Conservation (phyloP, 1,140 invertebrate species). For the Carcinoscorpius rotundicauda region DNA sequence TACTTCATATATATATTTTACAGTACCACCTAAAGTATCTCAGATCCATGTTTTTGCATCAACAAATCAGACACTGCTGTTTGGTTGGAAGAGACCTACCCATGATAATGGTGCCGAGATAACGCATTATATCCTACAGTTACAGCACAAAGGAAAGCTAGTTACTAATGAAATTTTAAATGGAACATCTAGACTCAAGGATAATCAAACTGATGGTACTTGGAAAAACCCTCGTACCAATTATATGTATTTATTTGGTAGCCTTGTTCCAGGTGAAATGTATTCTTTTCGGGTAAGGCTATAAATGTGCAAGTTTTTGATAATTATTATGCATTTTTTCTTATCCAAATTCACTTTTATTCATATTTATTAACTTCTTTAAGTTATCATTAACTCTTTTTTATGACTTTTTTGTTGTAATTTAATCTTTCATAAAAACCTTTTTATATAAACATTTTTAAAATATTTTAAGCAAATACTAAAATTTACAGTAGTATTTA, state of each 20-base stretch:
- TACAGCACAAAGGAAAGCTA: conserved; percentile 17
- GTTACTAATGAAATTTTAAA: conserved; percentile 16
- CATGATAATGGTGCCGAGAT: conserved; percentile 23
- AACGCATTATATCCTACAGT: conserved; percentile 20
- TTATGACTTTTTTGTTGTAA: too few relatives aligned
- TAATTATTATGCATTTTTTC: too few relatives aligned
- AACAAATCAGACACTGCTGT: conserved; percentile 22
- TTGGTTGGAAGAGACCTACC: conserved; percentile 21
- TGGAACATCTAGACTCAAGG: too few relatives aligned
- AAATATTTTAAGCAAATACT: too few relatives aligned
- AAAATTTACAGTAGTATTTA: too few relatives aligned
- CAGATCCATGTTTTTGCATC: conserved; percentile 21
- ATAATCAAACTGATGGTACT: conserved; percentile 7
- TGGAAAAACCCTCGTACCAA: conserved; percentile 17
- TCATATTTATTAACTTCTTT: too few relatives aligned
- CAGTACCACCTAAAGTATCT: conserved; percentile 23
- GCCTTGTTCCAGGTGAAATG: conserved; percentile 21
- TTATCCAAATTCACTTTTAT: too few relatives aligned
- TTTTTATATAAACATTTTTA: too few relatives aligned
- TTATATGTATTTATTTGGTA: conserved; percentile 24
- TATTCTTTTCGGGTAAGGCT: conserved; percentile 23
- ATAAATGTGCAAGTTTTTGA: too few relatives aligned
- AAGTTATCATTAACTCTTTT: too few relatives aligned
- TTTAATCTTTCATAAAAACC: too few relatives aligned
- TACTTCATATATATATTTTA: conserved; percentile 1